Conservation (phyloP, 2,113 vertebrate genomes). For the Pelobates fuscus region DNA sequence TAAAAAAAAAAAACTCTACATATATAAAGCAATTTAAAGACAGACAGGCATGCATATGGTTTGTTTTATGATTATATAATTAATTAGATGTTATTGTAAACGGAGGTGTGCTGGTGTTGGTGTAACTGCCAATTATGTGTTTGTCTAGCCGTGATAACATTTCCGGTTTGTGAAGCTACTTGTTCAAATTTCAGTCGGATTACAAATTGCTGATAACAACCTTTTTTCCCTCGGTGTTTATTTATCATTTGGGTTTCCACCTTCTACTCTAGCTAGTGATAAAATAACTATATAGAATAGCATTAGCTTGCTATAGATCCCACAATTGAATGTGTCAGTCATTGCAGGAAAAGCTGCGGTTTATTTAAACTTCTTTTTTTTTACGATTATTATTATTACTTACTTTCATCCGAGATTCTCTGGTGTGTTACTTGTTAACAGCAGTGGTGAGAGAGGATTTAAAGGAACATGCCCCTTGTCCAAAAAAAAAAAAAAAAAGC, state of each 20-base stretch:
- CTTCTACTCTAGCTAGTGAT: background rate
- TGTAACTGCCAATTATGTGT: slow-evolving; percentile 18
- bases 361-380: background rate
- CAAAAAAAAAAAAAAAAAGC: no score
- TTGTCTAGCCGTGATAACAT: background rate
- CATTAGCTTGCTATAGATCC: background rate
- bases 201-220: background rate
- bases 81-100: slow-evolving; percentile 27
- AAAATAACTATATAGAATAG: background rate
- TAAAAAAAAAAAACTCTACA: background rate
- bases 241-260: background rate
- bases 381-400: no score
- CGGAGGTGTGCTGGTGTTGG: slow-evolving; percentile 3
- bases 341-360: background rate
- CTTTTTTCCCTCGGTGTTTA: background rate
- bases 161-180: no score
- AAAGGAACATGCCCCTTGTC: no score
- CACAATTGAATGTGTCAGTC: background rate
- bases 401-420: no score
- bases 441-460: no score
- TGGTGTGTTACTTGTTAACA: no score
- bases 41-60: background rate
- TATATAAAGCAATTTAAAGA: background rate
- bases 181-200: no score
- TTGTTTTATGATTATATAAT: slow-evolving; percentile 11